phyloP scores from a whole-genome alignment of 2,797 vertebrate species.

The Clarias platycephalus region DNA sequence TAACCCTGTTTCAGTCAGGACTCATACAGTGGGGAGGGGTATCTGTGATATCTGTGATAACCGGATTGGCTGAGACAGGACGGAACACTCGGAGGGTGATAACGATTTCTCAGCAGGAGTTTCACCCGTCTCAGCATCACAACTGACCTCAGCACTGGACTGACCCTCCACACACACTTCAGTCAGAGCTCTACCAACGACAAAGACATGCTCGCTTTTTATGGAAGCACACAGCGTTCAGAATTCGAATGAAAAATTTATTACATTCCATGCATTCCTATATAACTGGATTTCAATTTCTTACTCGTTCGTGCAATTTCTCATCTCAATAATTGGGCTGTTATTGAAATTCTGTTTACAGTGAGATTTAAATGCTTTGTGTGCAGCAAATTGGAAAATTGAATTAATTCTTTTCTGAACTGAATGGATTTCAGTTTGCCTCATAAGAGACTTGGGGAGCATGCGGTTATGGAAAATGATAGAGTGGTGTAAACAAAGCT shows the following conservation, averaged over 20 bases:
- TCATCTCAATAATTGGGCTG: not conserved
- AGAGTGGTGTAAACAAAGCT: not conserved
- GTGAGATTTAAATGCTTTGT: not conserved
- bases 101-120: conserved; percentile 56
- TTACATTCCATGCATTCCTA: not conserved
- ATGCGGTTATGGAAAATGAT: not conserved
- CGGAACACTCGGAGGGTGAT: conserved; percentile 50
- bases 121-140: conserved; percentile 16
- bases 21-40: not conserved
- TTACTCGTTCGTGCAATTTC: not conserved
- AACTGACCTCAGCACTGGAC: conserved; percentile 17
- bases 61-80: conserved; percentile 37
- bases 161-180: conserved; percentile 7
- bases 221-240: not conserved
- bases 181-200: not conserved
- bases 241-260: not conserved
- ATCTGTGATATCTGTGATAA: conserved; percentile 13
- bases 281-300: not conserved
- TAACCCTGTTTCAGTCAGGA: not conserved
- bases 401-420: not conserved
- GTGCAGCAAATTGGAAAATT: not conserved
- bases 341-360: not conserved
- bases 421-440: not conserved
- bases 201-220: not conserved
- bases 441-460: not conserved